Base-by-base conservation (phyloP, 2,888 invertebrate species). In the Dione juno region DNA sequence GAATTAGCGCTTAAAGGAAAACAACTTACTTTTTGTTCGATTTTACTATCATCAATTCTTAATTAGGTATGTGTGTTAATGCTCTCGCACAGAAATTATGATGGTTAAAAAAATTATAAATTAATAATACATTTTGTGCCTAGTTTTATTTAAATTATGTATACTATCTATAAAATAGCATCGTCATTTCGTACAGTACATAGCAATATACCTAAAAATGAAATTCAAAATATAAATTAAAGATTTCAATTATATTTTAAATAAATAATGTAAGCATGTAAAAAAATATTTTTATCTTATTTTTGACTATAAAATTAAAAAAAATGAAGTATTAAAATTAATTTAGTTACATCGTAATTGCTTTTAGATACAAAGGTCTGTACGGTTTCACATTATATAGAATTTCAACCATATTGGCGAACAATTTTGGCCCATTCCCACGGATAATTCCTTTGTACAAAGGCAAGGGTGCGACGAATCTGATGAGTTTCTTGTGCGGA, bases 351-450 rank as follows among this genome's bases (percentile, higher is more conserved):
- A 41, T 10, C 41, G 2, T 41, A 41, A 10, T 41, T 5, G 13
- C 40, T 58, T 58, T 41, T 37, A 37, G 8, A 35, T 48, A 16
- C 13, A 48, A 37, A 63, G 9, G 5, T 63, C 35, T 63, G 9
- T 48, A 37, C 19, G 1, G 13, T 16, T 9, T n/a, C n/a, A 43
- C 0, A 16, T 50, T 2, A 37, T 28, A 28, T 28, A 28, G 28
- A 64, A 64, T 35, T 16, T 90, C 94, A 95, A 58, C 95, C 94
- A 78, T 96, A 95, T 79, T 95, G 95, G 82, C 95, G 95, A 19
- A 96, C 90, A 75, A 96, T 94, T 87, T 95, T 96, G 67, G 94
- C 93, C 96, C 96, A 97, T 82, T 96, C 96, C 89, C 95, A 95
- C 1, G 97, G 97, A 81, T 95, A 96, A 86, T 95, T 95, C 73